Conservation (phyloP, 2,888 invertebrate genomes). For the Arctia plantaginis region DNA sequence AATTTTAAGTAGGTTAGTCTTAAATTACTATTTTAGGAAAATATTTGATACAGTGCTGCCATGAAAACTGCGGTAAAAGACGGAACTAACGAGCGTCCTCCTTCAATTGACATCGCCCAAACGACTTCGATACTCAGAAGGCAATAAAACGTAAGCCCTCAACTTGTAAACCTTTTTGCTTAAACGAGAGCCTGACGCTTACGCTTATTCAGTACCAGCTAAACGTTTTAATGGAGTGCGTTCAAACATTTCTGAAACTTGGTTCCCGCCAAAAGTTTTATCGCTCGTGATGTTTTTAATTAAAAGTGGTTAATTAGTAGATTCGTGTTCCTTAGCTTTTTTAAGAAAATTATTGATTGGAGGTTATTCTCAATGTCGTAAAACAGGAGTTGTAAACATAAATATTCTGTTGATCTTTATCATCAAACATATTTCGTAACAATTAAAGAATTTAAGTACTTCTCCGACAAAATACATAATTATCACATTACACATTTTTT, state of each 20-base stretch:
- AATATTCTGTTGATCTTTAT: not conserved
- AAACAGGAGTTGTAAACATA: not conserved
- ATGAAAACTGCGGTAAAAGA: conserved; percentile 54
- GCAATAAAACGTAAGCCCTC: conserved; percentile 68
- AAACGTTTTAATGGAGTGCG: conserved; percentile 34
- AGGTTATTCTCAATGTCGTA: not conserved
- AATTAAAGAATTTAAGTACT: too few species aligned
- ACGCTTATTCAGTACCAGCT: conserved; percentile 48
- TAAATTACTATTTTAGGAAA: conserved; percentile 12
- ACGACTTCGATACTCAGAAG: conserved; percentile 53
- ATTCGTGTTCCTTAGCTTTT: not conserved
- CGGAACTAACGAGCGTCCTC: conserved; percentile 65
- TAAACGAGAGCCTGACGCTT: conserved; percentile 55
- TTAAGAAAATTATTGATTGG: not conserved
- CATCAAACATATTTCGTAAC: not conserved
- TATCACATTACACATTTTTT: too few species aligned
- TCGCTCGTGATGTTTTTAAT: conserved; percentile 5
- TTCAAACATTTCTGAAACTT: conserved; percentile 34
- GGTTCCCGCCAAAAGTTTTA: conserved; percentile 43
- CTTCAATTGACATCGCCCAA: conserved; percentile 54
- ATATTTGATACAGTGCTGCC: conserved; percentile 65
- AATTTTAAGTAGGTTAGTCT: not conserved
- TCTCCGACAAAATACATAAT: too few species aligned
- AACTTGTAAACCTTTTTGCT: conserved; percentile 63
- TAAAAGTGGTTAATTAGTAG: not conserved